Base-by-base conservation (phyloP, 2,797 vertebrate genomes). In the Aldrovandia affinis region DNA sequence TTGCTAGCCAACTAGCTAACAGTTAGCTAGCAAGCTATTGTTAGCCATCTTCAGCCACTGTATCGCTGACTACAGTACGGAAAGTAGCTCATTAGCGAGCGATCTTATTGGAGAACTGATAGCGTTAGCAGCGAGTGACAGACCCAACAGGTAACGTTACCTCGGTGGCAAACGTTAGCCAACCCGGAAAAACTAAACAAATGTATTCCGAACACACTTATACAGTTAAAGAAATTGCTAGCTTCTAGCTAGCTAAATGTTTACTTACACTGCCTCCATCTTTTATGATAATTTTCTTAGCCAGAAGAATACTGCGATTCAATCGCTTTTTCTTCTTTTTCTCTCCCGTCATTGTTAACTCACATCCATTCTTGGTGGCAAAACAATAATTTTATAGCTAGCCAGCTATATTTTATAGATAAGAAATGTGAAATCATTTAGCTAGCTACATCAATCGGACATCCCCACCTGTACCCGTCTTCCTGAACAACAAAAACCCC, bases 321-420 rank as follows among this genome's bases (percentile, higher is more conserved):
- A 97, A 93, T 95, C 95, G 95, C 96, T 97, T 96, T 92, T 96
- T 97, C 92, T 97, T 97, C 95, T 97, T 97, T 90, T 97, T 96
- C 93, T 97, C 96, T 88, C 96, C 95, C 90, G 96, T 97, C 96
- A 98, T 97, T 89, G 94, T 97, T 96, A 94, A 93, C 95, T 95
- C 91, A 94, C 95, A 92, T 94, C 95, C 95, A 96, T 96, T 88
- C 95, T 96, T 94, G 91, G 28, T 88, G 91, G 92, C 88, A 93
- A 87, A 87, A 87, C 88, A 88, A 89, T n/a, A n/a, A n/a, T n/a
- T n/a, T n/a, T n/a, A n/a, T n/a, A n/a, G n/a, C n/a, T n/a, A 91
- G 91, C 93, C 92, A 90, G 3, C 68, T 90, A 83, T 88, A 80
- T 57, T 86, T 89, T 90, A 90, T 86, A 52, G 84, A 22, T 36